Evolutionary conservation across 1,140 invertebrate genomes (phyloP).

Genomic region (Nilaparvata lugens): DNA sequence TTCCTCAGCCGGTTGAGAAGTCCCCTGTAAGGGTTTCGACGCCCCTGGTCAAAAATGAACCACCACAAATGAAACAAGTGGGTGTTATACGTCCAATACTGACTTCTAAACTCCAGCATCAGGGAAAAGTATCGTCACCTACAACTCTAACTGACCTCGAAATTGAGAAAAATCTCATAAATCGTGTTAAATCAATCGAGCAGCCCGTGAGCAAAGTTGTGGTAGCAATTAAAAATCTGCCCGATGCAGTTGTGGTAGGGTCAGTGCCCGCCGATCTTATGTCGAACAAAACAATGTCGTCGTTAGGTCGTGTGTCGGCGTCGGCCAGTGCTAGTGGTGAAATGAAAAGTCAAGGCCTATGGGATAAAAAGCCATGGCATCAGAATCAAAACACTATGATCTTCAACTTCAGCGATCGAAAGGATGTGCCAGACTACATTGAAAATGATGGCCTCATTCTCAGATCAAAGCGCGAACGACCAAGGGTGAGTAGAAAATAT

Average conservation of each 20-base stretch:
- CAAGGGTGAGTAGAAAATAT: conserved; percentile 60
- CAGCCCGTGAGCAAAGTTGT: conserved; percentile 42
- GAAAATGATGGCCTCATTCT: conserved; percentile 75
- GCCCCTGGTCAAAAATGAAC: background rate
- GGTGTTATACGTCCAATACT: conserved; percentile 50
- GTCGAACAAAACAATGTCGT: conserved; percentile 10
- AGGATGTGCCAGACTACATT: conserved; percentile 81
- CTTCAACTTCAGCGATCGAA: conserved; percentile 75
- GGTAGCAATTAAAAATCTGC: conserved; percentile 33
- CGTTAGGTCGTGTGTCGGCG: background rate
- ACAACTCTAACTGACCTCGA: conserved; percentile 47
- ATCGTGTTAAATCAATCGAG: conserved; percentile 51
- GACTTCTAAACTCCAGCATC: conserved; percentile 33
- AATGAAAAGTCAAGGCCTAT: conserved; percentile 32
- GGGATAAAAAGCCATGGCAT: conserved; percentile 45
- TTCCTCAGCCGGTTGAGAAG: conserved; percentile 2
- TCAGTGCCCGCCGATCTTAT: conserved; percentile 12
- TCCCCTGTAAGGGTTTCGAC: conserved; percentile 11
- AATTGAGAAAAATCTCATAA: conserved; percentile 61
- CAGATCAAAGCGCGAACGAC: conserved; percentile 51
- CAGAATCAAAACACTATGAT: conserved; percentile 60
- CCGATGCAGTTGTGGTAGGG: conserved; percentile 17
- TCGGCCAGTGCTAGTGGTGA: conserved; percentile 5
- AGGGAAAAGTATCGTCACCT: conserved; percentile 23
- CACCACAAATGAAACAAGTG: conserved; percentile 42